Percentiles rank a stretch among this genome's conserved stretches.
Evolutionary conservation across 53 echinoderm and acorn worm species (phyloP).

Genomic region (Mesocentrotus franciscanus): DNA sequence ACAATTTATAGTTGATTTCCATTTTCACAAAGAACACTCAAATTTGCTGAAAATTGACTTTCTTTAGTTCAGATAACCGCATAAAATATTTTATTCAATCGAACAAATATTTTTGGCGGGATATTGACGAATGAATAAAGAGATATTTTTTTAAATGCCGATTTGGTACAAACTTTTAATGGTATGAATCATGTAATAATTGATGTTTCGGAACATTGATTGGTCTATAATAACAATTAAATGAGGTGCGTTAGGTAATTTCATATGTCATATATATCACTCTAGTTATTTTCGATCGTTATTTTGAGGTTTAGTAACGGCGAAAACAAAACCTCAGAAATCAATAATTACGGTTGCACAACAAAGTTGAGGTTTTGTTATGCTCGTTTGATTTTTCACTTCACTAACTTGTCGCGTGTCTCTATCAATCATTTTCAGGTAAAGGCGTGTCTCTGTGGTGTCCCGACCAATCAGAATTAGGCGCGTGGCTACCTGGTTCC

Average conservation of each 20-base stretch:
- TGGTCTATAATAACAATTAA: background rate
- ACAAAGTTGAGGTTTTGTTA: conserved; percentile 38
- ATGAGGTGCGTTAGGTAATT: background rate
- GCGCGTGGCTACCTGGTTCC: conserved; percentile 58
- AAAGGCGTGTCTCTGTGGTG: conserved; percentile 36
- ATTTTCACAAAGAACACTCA: background rate
- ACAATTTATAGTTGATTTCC: background rate
- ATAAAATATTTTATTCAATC: background rate
- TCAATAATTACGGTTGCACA: conserved; percentile 39
- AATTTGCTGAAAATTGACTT: background rate
- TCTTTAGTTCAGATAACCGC: background rate
- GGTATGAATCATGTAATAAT: background rate
- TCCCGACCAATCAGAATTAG: conserved; percentile 53
- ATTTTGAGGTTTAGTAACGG: background rate
- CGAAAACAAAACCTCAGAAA: conserved; percentile 39
- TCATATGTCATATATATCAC: conserved; percentile 27
- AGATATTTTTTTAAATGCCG: background rate
- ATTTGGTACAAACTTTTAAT: background rate
- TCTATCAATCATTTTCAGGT: conserved; percentile 63
- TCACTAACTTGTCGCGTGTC: conserved; percentile 62
- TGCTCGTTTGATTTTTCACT: conserved; percentile 15
- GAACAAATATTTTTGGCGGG: conserved; percentile 2
- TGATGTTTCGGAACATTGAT: conserved; percentile 3
- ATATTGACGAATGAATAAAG: background rate
- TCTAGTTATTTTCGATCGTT: background rate